These are phyloP conservation scores for Sapajus apella DNA, from an alignment of 2,113 vertebrate genomes.

Conservation along the genomic window DNA sequence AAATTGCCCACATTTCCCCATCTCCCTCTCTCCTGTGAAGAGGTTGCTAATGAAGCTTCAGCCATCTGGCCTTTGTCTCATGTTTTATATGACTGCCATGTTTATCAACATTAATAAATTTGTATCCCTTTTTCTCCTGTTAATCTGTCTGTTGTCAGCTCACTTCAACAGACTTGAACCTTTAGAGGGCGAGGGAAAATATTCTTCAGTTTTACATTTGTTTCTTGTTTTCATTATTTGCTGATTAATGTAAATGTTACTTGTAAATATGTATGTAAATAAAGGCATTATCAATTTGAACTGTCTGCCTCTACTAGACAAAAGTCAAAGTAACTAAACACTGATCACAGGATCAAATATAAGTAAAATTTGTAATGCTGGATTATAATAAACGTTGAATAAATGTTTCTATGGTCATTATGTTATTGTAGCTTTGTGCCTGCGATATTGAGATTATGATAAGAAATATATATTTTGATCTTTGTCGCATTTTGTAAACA, in stretches of 20 bases:
- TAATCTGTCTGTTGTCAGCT: background rate
- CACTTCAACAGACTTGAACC: background rate
- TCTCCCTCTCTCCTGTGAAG: background rate
- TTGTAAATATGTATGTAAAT: background rate
- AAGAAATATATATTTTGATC: background rate
- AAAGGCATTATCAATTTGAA: background rate
- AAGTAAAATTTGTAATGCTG: background rate
- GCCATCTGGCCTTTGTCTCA: background rate
- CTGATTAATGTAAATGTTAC: background rate
- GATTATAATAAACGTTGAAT: background rate
- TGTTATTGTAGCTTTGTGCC: background rate
- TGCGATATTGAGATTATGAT: background rate
- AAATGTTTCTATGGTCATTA: too few species aligned
- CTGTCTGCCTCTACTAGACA: background rate
- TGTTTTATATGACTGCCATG: background rate
- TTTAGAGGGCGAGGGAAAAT: background rate
- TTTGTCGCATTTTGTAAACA: background rate
- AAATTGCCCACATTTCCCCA: background rate
- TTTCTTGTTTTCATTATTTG: background rate
- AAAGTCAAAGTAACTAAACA: background rate
- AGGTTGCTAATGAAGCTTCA: background rate
- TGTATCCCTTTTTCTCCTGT: background rate
- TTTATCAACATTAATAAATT: background rate
- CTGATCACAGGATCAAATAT: background rate
- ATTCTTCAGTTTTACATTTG: background rate